A percentile compares a stretch with the other conserved stretches of the same genome.
phyloP scores from a whole-genome alignment of 2,888 invertebrate genomes.

The Macrophya alboannulata region DNA sequence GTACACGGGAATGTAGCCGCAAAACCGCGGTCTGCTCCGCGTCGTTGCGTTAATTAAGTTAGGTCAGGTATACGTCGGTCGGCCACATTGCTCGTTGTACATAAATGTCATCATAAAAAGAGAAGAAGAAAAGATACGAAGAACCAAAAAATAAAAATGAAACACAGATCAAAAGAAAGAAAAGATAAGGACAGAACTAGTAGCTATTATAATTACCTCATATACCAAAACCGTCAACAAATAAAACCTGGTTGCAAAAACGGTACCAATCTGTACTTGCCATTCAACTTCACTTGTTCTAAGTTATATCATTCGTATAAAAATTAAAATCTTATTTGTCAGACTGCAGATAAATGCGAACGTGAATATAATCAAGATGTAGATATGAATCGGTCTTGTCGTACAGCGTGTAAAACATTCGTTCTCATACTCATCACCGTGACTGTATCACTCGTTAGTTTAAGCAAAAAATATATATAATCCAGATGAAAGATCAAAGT shows the following conservation, averaged over 20 bases:
- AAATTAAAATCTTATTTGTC: not conserved
- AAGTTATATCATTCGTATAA: not conserved
- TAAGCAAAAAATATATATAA: not conserved
- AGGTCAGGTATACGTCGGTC: slow-evolving; percentile 69
- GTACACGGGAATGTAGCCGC: slow-evolving; percentile 68
- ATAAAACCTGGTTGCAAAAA: not conserved
- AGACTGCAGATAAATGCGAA: not conserved
- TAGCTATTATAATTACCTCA: slow-evolving; percentile 76
- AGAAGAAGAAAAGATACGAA: not conserved
- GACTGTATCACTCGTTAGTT: not conserved
- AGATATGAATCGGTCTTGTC: not conserved
- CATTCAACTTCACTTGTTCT: not conserved
- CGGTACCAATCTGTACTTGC: not conserved
- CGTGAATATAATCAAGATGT: not conserved
- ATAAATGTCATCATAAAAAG: slow-evolving; percentile 70
- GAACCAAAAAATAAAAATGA: not conserved
- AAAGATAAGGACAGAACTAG: slow-evolving; percentile 54
- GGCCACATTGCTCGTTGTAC: slow-evolving; percentile 75
- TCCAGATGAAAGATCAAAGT: not conserved
- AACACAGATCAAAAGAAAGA: too few relatives aligned
- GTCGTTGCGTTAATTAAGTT: slow-evolving; percentile 80
- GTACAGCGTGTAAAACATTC: not conserved
- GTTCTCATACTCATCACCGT: not conserved
- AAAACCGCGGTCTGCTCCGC: slow-evolving; percentile 77
- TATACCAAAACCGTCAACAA: not conserved